phyloP scores from a whole-genome alignment of 1,140 invertebrate genomes.

The Papilio machaon region DNA sequence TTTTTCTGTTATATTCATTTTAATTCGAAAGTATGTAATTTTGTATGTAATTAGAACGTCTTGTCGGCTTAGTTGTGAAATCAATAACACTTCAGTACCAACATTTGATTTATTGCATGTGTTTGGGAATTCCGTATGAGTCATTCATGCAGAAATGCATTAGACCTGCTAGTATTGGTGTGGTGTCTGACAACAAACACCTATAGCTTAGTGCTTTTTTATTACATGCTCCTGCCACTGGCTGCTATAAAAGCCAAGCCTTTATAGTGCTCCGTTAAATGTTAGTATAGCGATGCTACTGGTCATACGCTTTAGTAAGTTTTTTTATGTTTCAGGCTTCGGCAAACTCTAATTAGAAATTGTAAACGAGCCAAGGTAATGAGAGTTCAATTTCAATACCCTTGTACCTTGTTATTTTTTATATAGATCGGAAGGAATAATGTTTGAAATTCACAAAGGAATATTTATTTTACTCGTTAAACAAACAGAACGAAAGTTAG shows the following conservation, averaged over 20 bases:
- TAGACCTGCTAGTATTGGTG: not conserved
- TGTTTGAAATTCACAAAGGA: too few species aligned
- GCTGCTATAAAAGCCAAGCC: constrained; percentile 12
- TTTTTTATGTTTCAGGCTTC: not conserved
- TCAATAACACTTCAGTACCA: not conserved
- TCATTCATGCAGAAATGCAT: constrained; percentile 17
- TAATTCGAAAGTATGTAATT: not conserved
- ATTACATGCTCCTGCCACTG: constrained; percentile 3
- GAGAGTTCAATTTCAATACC: too few species aligned
- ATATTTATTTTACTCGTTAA: too few species aligned
- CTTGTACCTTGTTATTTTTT: too few species aligned
- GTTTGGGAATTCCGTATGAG: constrained; percentile 4
- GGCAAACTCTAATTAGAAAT: not conserved
- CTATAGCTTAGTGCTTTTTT: constrained; percentile 26
- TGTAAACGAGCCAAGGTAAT: not conserved
- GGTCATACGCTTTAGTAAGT: not conserved
- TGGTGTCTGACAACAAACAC: constrained; percentile 4
- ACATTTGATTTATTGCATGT: not conserved
- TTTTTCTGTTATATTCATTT: not conserved
- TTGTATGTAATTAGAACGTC: too few species aligned
- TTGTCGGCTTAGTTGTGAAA: not conserved
- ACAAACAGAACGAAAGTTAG: not conserved
- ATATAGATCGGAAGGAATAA: too few species aligned
- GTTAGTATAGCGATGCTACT: not conserved
- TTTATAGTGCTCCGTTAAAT: constrained; percentile 7